phyloP scores from a whole-genome alignment of 1,140 invertebrate genomes.

The Tetramorium simillimum region DNA sequence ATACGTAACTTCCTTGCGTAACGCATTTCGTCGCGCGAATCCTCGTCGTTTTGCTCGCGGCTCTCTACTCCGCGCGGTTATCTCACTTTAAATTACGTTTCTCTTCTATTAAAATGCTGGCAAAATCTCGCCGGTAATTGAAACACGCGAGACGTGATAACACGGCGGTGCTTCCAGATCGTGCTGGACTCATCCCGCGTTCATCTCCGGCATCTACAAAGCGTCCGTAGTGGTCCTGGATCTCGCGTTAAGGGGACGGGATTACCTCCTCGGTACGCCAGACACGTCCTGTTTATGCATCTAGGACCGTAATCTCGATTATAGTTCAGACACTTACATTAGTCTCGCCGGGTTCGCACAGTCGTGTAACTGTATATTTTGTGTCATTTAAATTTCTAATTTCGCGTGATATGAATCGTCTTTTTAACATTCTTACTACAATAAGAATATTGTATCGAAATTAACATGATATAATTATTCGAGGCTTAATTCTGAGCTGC shows the following conservation, averaged over 20 bases:
- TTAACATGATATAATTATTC: neutral
- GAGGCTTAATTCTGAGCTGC: neutral
- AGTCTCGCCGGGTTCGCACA: neutral
- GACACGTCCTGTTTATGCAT: constrained; percentile 66
- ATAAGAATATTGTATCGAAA: neutral
- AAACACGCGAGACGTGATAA: neutral
- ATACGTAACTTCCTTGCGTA: neutral
- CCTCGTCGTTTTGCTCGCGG: neutral
- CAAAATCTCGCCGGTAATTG: neutral
- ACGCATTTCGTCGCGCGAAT: neutral
- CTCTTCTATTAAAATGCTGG: neutral
- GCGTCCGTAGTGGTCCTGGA: neutral
- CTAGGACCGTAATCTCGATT: constrained; percentile 62
- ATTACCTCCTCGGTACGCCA: constrained; percentile 55
- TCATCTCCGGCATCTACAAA: neutral
- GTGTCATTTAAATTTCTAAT: neutral
- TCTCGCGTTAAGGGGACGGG: constrained; percentile 45
- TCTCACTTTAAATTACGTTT: constrained; percentile 1
- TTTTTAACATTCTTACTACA: neutral
- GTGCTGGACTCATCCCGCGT: neutral
- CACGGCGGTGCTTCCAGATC: neutral
- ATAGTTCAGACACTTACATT: neutral
- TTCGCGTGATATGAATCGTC: neutral
- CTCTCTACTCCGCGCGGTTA: constrained; percentile 2
- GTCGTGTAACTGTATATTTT: neutral